Base-by-base conservation (phyloP, 1,140 invertebrate genomes). In the Aricia agestis region DNA sequence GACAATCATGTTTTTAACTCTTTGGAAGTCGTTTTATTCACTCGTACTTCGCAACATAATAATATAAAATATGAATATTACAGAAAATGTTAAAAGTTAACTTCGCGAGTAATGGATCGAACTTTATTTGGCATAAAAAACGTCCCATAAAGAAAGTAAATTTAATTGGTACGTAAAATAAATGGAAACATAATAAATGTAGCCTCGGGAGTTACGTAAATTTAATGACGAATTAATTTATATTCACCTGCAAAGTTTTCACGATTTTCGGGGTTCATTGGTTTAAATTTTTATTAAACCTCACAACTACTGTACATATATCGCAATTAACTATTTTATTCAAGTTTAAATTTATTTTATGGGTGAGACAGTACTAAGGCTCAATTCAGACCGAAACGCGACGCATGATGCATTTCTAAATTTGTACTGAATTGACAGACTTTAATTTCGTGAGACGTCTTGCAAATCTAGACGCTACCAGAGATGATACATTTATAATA, bases 141-240 rank as follows among this genome's bases (percentile, higher is more conserved):
- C 11, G 9, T 52, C 5, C 45, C 45, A 15, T 18, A 63, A 18
- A 25, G 10, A 63, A 63, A 63, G 59, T 19, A 63, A 19, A 18
- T 63, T 63, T 63, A 63, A 63, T 10, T 63, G 59, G 18, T 19
- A 25, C 59, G 59, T 19, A 59, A n/a, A 59, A 59, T 59, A 61
- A 61, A 63, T 63, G 59, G 19, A 63, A 63, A 25, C 59, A 63
- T 63, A 63, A 63, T 63, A 63, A 63, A 63, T 63, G 59, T 19
- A 63, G 19, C 59, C 59, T 25, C 59, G 59, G 59, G 58, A 18
- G 59, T 13, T 19, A 63, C 59, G 59, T 63, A 59, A 59, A 59
- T 63, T 63, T 63, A 25, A 63, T 63, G 10, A 63, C 18, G 59
- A 63, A 63, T 63, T 63, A 63, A 63, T 63, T 63, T 63, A 63